phyloP scores from a whole-genome alignment of 2,113 vertebrate genomes.

The Sinocyclocheilus anshuiensis region DNA sequence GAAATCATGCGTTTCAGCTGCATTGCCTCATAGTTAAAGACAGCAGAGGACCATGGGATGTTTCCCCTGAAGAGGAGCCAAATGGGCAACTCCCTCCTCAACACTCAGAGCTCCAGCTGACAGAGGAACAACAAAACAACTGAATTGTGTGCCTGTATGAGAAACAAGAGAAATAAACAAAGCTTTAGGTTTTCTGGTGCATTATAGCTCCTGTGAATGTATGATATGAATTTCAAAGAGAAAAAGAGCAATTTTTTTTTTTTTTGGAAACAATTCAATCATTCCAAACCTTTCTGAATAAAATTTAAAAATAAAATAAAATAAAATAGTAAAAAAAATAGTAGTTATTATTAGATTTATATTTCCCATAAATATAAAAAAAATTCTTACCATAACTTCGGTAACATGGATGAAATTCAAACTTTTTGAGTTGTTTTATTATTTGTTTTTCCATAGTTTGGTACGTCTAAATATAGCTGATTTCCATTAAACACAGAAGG shows the following conservation, averaged over 20 bases:
- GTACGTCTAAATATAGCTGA: no score
- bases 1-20: constrained; percentile 56
- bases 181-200: not conserved
- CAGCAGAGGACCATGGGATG: constrained; percentile 28
- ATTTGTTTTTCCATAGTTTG: no score
- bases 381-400: no score
- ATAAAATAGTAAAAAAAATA: no score
- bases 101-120: constrained; percentile 25
- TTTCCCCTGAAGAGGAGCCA: constrained; percentile 36
- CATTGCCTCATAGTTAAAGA: constrained; percentile 60
- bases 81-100: constrained; percentile 24
- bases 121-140: constrained; percentile 26
- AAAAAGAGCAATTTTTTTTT: not conserved
- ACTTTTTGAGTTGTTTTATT: no score
- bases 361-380: no score
- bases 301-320: not conserved
- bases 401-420: no score
- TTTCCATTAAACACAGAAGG: not conserved
- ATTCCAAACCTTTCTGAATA: not conserved
- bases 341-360: no score
- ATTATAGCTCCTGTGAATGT: no score
- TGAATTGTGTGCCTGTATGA: not conserved
- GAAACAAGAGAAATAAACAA: not conserved
- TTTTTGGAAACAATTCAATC: not conserved
- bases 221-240: not conserved